Conservation (phyloP, 2,797 vertebrate species). For the Rousettus madagascariensis region DNA sequence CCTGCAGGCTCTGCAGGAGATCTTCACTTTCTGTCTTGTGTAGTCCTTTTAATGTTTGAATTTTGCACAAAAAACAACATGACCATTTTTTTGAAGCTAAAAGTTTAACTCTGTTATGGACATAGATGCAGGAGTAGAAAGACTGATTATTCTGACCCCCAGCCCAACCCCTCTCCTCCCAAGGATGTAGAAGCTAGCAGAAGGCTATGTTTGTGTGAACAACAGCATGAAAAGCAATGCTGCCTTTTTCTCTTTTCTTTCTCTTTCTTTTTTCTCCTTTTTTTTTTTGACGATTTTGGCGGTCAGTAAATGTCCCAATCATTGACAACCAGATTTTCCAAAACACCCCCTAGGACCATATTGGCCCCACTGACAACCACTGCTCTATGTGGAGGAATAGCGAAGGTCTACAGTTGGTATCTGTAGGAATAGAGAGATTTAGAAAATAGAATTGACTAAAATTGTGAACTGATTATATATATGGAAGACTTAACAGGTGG, state of each 20-base stretch:
- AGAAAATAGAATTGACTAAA: conserved; percentile 8
- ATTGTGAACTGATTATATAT: not conserved
- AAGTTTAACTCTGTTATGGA: not conserved
- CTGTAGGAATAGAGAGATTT: not conserved
- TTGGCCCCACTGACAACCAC: not conserved
- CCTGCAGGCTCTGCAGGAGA: not conserved
- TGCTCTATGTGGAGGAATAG: not conserved
- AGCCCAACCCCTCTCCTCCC: not conserved
- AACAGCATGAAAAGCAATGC: not conserved
- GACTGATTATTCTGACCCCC: not conserved
- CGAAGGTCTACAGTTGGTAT: not conserved
- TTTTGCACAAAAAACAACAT: not conserved
- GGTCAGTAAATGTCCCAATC: not conserved
- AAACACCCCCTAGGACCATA: not conserved
- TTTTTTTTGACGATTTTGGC: not conserved
- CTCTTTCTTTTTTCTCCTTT: not conserved
- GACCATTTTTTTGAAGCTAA: not conserved
- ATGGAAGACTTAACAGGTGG: not conserved
- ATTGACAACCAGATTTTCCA: not conserved
- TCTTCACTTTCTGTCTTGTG: not conserved
- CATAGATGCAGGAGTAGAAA: not conserved
- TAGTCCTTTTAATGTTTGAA: conserved; percentile 16
- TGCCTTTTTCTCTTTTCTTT: not conserved
- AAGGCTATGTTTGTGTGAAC: not conserved
- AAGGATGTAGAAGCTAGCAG: not conserved